These are phyloP conservation scores for Thaumatotibia leucotreta DNA, from an alignment of 1,140 invertebrate genomes.

Conservation along the genomic window DNA sequence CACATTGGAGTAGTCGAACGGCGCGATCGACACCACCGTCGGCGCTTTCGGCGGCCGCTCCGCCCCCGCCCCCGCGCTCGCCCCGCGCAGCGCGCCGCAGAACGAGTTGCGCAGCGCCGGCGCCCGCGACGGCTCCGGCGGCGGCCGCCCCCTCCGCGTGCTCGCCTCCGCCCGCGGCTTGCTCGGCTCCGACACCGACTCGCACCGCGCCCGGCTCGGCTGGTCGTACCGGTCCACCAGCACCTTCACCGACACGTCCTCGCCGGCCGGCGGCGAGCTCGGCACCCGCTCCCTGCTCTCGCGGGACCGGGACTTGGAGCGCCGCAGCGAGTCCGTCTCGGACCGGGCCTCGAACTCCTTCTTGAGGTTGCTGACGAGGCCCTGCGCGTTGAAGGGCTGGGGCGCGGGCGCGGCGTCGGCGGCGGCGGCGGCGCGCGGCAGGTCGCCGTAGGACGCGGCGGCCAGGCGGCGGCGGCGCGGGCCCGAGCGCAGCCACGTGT, in stretches of 20 bases:
- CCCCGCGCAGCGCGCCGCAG: constrained; percentile 52
- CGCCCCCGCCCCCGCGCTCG: constrained; percentile 37
- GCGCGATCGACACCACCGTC: constrained; percentile 65
- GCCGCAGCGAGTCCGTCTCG: constrained; percentile 42
- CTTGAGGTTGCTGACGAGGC: constrained; percentile 86
- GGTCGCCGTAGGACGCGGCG: constrained; percentile 49
- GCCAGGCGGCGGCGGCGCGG: constrained; percentile 51
- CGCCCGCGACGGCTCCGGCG: neutral
- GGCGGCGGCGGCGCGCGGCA: constrained; percentile 49
- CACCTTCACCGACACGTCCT: constrained; percentile 85
- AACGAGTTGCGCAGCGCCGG: constrained; percentile 45
- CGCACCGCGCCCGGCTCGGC: constrained; percentile 38
- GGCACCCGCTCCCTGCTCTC: constrained; percentile 24
- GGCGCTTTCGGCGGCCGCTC: constrained; percentile 76
- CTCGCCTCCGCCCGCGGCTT: constrained; percentile 15
- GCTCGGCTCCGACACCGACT: constrained; percentile 32
- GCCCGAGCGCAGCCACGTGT: constrained; percentile 77
- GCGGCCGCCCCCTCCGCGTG: constrained; percentile 19
- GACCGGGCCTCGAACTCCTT: constrained; percentile 91
- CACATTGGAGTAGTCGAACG: constrained; percentile 63
- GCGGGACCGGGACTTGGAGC: constrained; percentile 24
- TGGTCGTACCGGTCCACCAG: constrained; percentile 83
- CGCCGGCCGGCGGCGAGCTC: constrained; percentile 43
- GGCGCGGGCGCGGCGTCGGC: constrained; percentile 19
- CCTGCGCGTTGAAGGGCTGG: constrained; percentile 35